Conservation (phyloP, 2,797 vertebrate genomes). For the Forpus xanthops region DNA sequence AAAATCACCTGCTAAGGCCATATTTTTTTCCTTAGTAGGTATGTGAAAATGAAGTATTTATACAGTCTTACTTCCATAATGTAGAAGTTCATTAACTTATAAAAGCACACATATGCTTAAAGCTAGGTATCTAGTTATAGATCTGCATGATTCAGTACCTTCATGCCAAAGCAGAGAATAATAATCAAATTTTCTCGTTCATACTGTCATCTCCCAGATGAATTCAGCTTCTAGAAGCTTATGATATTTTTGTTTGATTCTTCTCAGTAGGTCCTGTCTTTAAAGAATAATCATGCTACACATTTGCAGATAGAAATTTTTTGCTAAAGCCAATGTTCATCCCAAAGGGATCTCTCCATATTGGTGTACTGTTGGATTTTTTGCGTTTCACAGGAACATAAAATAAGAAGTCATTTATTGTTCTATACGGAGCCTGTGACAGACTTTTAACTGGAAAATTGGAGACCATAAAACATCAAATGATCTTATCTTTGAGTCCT, state of each 20-base stretch:
- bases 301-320: conserved; percentile 26
- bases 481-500: conserved; percentile 7
- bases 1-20: not conserved
- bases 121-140: not conserved
- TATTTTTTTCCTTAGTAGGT: not conserved
- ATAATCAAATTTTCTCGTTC: not conserved
- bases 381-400: not conserved
- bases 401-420: conserved; percentile 23
- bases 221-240: not conserved
- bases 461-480: conserved; percentile 36
- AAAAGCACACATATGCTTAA: not conserved
- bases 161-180: not conserved
- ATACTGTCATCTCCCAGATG: not conserved
- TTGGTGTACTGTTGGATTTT: not conserved
- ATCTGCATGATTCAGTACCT: not conserved
- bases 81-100: not conserved
- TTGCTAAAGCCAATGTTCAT: not conserved
- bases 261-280: not conserved
- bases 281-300: not conserved
- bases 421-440: not conserved
- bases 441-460: conserved; percentile 33
- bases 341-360: not conserved
- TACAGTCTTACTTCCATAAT: not conserved
- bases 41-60: not conserved
- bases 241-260: not conserved